phyloP scores from a whole-genome alignment of 2,888 invertebrate species.

The Mythimna loreyi region DNA sequence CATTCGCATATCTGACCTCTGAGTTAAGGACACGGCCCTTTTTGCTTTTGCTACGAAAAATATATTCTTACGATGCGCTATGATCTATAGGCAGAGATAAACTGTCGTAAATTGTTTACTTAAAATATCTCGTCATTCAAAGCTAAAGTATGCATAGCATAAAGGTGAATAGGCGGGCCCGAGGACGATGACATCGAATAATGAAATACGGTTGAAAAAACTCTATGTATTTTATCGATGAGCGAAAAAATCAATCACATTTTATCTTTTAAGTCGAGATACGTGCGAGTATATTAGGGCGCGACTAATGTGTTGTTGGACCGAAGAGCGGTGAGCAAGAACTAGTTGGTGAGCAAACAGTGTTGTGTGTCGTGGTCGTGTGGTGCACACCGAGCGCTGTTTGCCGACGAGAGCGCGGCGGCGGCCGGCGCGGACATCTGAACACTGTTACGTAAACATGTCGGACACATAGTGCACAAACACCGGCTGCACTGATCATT shows the following conservation, averaged over 20 bases:
- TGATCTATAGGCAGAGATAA: constrained; percentile 20
- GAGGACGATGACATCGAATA: constrained; percentile 63
- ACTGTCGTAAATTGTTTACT: constrained; percentile 23
- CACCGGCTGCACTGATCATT: constrained; percentile 87
- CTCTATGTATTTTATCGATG: constrained; percentile 42
- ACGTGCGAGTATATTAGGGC: constrained; percentile 45
- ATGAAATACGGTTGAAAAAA: constrained; percentile 51
- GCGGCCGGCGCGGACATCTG: constrained; percentile 71
- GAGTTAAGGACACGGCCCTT: constrained; percentile 78
- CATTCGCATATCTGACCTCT: constrained; percentile 77
- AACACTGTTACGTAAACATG: constrained; percentile 87
- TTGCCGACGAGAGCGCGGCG: constrained; percentile 67
- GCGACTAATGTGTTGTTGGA: constrained; percentile 54
- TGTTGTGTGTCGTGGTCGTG: constrained; percentile 79
- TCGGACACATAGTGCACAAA: constrained; percentile 82
- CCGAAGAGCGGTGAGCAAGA: constrained; percentile 66
- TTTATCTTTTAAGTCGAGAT: constrained; percentile 45
- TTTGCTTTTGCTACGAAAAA: constrained; percentile 68
- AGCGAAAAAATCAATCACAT: constrained; percentile 55
- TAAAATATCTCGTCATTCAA: constrained; percentile 30
- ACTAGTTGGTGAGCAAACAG: constrained; percentile 77
- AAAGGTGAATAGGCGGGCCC: constrained; percentile 48
- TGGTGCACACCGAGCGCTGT: constrained; percentile 74
- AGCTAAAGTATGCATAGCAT: constrained; percentile 43
- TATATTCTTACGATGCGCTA: constrained; percentile 6